phyloP scores from a whole-genome alignment of 1,140 invertebrate species.

The Papilio glaucus region DNA sequence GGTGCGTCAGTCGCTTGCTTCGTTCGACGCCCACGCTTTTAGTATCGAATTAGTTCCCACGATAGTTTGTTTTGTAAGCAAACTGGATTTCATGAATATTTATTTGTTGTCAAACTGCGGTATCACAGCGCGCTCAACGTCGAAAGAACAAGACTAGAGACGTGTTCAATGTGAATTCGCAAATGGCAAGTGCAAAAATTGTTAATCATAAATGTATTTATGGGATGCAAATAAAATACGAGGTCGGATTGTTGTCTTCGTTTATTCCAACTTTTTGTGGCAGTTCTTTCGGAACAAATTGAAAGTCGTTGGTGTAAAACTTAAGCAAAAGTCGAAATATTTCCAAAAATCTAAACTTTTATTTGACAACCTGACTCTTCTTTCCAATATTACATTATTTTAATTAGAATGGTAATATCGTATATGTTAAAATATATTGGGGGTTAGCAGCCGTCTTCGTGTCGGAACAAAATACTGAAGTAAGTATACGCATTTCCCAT shows the following conservation, averaged over 20 bases:
- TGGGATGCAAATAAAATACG: too few species aligned
- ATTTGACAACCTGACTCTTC: too few species aligned
- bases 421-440: neutral
- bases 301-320: too few species aligned
- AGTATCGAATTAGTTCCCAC: constrained; percentile 30
- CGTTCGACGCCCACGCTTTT: constrained; percentile 22
- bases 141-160: neutral
- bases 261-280: too few species aligned
- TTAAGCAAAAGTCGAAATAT: too few species aligned
- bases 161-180: neutral
- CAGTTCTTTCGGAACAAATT: too few species aligned
- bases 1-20: constrained; percentile 6
- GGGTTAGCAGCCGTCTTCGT: constrained; percentile 45
- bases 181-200: too few species aligned
- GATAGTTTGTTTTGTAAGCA: constrained; percentile 37
- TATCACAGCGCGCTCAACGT: neutral
- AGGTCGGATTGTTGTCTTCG: too few species aligned
- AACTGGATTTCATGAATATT: constrained; percentile 37
- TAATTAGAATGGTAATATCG: too few species aligned
- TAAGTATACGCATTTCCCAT: constrained; percentile 71
- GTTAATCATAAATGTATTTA: too few species aligned
- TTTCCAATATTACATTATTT: too few species aligned
- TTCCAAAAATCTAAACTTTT: too few species aligned
- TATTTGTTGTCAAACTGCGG: constrained; percentile 32
- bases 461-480: constrained; percentile 51